Evolutionary conservation across 2,113 vertebrate species (phyloP).

Genomic region (Crotalus helleri): DNA sequence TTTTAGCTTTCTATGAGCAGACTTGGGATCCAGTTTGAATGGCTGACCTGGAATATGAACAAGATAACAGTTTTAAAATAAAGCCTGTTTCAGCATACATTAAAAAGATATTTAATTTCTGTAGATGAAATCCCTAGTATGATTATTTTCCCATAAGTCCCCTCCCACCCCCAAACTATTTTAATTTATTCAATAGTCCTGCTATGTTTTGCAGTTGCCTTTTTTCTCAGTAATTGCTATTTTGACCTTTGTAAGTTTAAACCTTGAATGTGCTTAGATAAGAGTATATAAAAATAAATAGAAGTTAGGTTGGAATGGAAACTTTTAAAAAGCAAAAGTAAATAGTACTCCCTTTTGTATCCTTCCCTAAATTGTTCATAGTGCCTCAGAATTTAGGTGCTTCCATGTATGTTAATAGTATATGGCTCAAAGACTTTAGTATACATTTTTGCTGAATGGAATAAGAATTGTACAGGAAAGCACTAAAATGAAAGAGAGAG

Average conservation of each 20-base stretch:
- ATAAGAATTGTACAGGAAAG: conserved; percentile 12
- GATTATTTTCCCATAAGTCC: background rate
- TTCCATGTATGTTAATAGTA: background rate
- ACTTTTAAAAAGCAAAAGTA: background rate
- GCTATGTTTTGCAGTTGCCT: background rate
- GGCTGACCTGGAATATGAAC: conserved; percentile 82
- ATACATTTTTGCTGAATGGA: background rate
- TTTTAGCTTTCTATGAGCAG: conserved; percentile 92
- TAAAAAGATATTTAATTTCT: background rate
- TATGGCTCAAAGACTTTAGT: background rate
- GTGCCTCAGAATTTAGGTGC: background rate
- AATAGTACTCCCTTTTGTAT: background rate
- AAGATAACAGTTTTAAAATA: conserved; percentile 29
- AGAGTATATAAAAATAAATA: background rate
- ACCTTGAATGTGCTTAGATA: background rate
- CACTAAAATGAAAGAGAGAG: conserved; percentile 2
- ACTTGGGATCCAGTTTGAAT: conserved; percentile 95
- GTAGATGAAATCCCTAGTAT: background rate
- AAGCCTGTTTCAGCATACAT: background rate
- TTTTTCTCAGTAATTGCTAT: background rate
- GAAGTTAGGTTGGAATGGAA: background rate
- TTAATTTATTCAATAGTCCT: background rate
- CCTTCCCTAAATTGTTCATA: background rate
- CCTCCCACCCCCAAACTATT: background rate
- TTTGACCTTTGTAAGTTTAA: background rate